These are phyloP conservation scores for Cryptomyrus ogoouensis DNA, from an alignment of 2,113 vertebrate species.

Conservation along the genomic window DNA sequence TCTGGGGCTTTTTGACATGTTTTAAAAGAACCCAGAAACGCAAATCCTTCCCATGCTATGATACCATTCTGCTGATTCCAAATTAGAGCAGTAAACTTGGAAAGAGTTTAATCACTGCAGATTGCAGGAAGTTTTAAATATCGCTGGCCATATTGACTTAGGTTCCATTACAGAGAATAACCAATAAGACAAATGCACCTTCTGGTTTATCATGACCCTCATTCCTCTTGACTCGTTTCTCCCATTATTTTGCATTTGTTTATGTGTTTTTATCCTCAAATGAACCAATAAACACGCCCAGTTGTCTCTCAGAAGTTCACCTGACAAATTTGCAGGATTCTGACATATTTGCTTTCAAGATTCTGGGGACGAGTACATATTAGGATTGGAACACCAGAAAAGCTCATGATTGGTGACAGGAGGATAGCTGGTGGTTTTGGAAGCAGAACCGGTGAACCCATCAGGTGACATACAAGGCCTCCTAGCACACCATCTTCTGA, in stretches of 20 bases:
- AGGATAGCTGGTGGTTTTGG: background rate
- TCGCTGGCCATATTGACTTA: background rate
- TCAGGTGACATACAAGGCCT: background rate
- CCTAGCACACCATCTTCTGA: background rate
- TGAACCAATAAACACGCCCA: background rate
- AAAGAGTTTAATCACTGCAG: background rate
- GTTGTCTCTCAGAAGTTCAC: background rate
- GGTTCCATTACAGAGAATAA: background rate
- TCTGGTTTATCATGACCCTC: background rate
- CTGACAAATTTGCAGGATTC: background rate
- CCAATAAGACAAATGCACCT: background rate
- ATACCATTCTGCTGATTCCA: slow-evolving; percentile 20
- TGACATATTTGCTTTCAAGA: background rate
- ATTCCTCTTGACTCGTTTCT: background rate
- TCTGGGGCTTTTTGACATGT: background rate
- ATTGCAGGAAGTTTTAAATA: slow-evolving; percentile 1
- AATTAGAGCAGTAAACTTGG: background rate
- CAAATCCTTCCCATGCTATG: slow-evolving; percentile 23
- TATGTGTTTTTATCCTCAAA: background rate
- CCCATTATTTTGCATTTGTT: background rate
- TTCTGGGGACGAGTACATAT: background rate
- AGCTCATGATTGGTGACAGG: background rate
- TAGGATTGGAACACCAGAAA: background rate
- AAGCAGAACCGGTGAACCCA: background rate
- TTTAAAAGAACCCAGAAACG: slow-evolving; percentile 39